Evolutionary conservation across 2,113 vertebrate species (phyloP).

Genomic region (Manacus vitellinus): DNA sequence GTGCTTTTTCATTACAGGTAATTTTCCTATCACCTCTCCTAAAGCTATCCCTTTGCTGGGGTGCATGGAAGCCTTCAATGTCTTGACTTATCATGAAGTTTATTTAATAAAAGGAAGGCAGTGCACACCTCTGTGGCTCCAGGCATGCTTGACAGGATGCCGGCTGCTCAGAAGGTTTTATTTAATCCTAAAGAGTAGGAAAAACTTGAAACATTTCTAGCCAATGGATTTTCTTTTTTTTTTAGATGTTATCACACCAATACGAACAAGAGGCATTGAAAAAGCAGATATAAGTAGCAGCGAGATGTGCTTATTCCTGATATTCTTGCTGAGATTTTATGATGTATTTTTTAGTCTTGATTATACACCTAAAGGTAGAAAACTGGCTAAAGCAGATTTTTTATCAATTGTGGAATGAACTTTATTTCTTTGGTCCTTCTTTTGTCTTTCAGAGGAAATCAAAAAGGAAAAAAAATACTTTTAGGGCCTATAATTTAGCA

Average conservation of each 20-base stretch:
- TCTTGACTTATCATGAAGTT: background rate
- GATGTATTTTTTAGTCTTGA: background rate
- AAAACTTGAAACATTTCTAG: background rate
- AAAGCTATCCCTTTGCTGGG: background rate
- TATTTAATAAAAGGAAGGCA: background rate
- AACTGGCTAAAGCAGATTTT: background rate
- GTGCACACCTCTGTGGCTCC: rapidly evolving
- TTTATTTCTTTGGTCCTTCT: background rate
- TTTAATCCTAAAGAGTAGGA: background rate
- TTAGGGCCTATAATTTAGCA: background rate
- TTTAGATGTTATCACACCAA: background rate
- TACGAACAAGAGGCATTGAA: background rate
- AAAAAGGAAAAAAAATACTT: background rate
- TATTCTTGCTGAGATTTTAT: background rate
- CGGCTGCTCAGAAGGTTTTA: background rate
- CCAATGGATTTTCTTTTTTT: background rate
- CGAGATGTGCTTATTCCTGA: background rate
- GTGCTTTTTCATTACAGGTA: background rate
- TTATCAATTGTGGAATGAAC: background rate
- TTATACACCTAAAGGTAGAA: background rate
- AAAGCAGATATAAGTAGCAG: background rate
- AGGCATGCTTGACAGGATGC: background rate
- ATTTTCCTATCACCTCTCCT: background rate
- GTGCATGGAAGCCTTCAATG: background rate
- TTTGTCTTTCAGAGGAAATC: background rate